Percentiles rank a stretch among this genome's conserved stretches.
Evolutionary conservation across 2,797 vertebrate genomes (phyloP).

Genomic region (Dermochelys coriacea): DNA sequence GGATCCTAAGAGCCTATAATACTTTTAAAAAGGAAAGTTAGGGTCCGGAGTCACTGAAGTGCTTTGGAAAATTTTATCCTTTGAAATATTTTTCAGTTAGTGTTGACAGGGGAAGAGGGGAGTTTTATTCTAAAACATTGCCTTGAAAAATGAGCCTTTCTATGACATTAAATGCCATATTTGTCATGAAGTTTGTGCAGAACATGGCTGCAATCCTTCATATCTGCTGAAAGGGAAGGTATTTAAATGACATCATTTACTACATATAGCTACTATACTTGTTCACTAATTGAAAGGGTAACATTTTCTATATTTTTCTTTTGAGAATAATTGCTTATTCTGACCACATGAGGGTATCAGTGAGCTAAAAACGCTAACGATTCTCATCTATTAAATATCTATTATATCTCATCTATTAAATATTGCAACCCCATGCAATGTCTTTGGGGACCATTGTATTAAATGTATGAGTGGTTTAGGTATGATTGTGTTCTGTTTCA

Average conservation of each 20-base stretch:
- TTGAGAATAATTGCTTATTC: not conserved
- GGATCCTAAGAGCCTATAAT: not conserved
- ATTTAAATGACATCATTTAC: rapidly evolving
- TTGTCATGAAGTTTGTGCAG: not conserved
- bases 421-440: too few relatives aligned
- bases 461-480: too few relatives aligned
- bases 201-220: not conserved
- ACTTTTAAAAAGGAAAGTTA: not conserved
- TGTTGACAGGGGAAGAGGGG: not conserved
- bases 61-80: not conserved
- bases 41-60: not conserved
- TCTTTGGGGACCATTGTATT: too few relatives aligned
- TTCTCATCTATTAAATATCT: not conserved
- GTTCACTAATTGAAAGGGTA: not conserved
- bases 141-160: not conserved
- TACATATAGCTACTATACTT: too few relatives aligned
- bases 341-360: constrained; percentile 75
- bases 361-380: constrained; percentile 48
- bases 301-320: not conserved
- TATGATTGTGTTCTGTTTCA: too few relatives aligned
- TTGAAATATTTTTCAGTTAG: not conserved
- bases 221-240: rapidly evolving
- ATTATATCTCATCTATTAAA: not conserved
- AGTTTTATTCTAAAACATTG: not conserved
- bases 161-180: not conserved